Evolutionary conservation across 2,113 vertebrate genomes (phyloP).

Genomic region (Pristiophorus japonicus): DNA sequence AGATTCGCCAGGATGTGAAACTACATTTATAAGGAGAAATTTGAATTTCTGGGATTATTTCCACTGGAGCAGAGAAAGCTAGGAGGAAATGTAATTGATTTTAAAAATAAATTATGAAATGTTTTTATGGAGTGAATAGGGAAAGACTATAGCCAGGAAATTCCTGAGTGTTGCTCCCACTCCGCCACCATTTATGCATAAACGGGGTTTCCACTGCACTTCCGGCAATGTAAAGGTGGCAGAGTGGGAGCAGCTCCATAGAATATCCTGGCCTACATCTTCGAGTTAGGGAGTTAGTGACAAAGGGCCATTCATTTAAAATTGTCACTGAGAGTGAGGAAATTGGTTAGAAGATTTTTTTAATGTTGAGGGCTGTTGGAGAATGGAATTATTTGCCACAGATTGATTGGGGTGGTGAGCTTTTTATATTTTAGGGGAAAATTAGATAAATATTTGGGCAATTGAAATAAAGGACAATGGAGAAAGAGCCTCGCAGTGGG

Average conservation of each 20-base stretch:
- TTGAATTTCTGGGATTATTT: no score
- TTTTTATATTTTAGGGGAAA: not conserved
- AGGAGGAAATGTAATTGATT: no score
- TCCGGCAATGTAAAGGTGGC: not conserved
- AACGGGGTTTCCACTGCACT: not conserved
- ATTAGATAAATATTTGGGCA: not conserved
- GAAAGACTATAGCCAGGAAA: not conserved
- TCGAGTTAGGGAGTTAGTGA: not conserved
- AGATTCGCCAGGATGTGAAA: no score
- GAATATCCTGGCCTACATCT: not conserved
- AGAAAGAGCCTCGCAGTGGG: not conserved
- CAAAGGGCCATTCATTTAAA: not conserved
- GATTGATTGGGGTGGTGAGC: not conserved
- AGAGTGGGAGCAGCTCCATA: not conserved
- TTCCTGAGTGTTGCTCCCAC: not conserved
- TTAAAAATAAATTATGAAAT: not conserved
- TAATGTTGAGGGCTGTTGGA: not conserved
- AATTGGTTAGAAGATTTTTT: not conserved
- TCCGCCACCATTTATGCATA: no score
- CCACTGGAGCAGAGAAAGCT: no score
- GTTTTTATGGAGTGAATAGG: not conserved
- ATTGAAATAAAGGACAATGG: not conserved
- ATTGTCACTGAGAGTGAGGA: not conserved
- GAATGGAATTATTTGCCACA: not conserved
- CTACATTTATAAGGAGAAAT: no score